Percentiles rank a stretch among this genome's conserved stretches.
Conservation (phyloP, 2,888 invertebrate species). For the Loripinus fragilis region DNA sequence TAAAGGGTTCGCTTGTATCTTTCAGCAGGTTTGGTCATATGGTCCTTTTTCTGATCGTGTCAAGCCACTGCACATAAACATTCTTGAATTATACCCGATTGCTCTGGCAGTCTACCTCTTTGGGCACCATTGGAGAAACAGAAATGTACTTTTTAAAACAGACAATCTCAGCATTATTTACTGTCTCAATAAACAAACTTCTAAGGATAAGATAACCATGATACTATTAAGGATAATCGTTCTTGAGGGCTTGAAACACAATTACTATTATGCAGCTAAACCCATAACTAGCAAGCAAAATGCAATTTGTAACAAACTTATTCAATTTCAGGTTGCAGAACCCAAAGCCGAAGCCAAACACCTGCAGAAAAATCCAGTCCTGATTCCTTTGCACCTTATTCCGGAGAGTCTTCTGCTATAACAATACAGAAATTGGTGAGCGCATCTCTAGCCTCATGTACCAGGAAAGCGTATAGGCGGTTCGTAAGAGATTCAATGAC, state of each 20-base stretch:
- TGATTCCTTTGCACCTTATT: too few relatives aligned
- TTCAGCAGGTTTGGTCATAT: conserved; percentile 15
- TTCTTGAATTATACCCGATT: conserved; percentile 28
- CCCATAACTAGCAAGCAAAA: conserved; percentile 24
- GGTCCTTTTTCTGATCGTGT: conserved; percentile 15
- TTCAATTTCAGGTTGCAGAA: conserved; percentile 33
- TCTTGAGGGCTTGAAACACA: conserved; percentile 20
- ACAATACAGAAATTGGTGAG: too few relatives aligned
- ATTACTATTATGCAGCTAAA: conserved; percentile 28
- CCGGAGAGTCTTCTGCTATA: too few relatives aligned
- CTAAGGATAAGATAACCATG: too few relatives aligned
- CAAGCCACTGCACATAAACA: conserved; percentile 32
- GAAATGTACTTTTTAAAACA: conserved; percentile 36
- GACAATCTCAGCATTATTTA: conserved; percentile 34
- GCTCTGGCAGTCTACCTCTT: conserved; percentile 12
- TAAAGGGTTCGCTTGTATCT: conserved; percentile 30
- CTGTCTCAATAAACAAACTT: conserved; percentile 34
- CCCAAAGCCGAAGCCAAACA: conserved; percentile 17
- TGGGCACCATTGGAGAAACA: conserved; percentile 25
- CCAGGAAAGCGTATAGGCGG: too few relatives aligned
- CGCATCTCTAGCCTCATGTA: too few relatives aligned
- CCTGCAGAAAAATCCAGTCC: background rate
- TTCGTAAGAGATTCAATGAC: too few relatives aligned
- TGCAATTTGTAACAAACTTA: conserved; percentile 24
- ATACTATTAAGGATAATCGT: too few relatives aligned